A percentile compares a stretch with the other conserved stretches of the same genome.
Conservation (phyloP, 2,888 invertebrate species). For the Phyto melanocephala region DNA sequence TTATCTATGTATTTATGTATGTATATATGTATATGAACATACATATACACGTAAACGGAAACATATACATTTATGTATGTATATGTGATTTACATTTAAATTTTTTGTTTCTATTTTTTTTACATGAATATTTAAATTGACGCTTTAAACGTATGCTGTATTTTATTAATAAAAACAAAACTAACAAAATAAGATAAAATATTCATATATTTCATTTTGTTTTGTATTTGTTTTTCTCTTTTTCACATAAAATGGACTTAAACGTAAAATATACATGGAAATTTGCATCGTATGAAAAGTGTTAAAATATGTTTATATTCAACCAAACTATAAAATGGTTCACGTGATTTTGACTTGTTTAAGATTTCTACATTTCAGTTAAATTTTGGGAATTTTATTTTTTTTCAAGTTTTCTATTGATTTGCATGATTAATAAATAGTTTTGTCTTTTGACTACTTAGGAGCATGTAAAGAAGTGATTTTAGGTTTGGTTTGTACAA, state of each 20-base stretch:
- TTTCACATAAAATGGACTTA: neutral
- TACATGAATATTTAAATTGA: neutral
- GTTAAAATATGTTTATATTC: neutral
- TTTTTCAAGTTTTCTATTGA: too few relatives aligned
- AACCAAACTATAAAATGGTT: too few relatives aligned
- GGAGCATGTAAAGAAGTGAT: too few relatives aligned
- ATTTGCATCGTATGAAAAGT: neutral
- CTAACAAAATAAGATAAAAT: too few relatives aligned
- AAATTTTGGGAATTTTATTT: too few relatives aligned
- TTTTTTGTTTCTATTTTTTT: neutral
- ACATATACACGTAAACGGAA: constrained; percentile 35
- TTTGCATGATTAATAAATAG: too few relatives aligned
- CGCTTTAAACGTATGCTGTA: constrained; percentile 3
- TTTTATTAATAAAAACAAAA: neutral
- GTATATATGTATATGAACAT: neutral
- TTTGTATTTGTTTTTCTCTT: neutral
- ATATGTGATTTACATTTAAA: neutral
- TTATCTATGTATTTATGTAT: neutral
- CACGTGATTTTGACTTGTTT: neutral
- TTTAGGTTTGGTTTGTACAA: too few relatives aligned
- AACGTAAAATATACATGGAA: neutral
- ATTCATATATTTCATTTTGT: neutral
- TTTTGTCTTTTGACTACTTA: too few relatives aligned
- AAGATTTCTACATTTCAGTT: too few relatives aligned
- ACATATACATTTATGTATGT: neutral